These are phyloP conservation scores for Pseudorhiza aurosa DNA, from an alignment of 30 jellyfish, hydroid and myxozoan species.

Conservation along the genomic window DNA sequence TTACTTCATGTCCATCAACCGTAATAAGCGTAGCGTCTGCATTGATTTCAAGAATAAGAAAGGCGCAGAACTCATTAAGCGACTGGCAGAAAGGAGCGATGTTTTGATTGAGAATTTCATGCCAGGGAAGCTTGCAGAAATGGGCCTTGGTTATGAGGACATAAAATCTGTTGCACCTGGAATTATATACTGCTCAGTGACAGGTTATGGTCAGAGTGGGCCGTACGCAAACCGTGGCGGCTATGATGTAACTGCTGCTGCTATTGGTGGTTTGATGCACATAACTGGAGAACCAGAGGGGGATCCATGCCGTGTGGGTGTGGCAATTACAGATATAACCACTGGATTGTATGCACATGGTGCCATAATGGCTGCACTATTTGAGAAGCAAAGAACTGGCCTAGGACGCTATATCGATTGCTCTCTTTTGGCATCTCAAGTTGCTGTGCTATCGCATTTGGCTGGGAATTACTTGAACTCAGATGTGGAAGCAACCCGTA, in stretches of 20 bases:
- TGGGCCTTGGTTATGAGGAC: slow-evolving; percentile 88
- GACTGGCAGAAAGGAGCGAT: slow-evolving; percentile 87
- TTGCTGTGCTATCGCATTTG: slow-evolving; percentile 87
- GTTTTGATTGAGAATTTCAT: slow-evolving; percentile 90
- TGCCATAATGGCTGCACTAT: slow-evolving; percentile 92
- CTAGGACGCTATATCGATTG: slow-evolving; percentile 78
- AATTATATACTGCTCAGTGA: slow-evolving; percentile 83
- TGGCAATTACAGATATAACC: slow-evolving; percentile 93
- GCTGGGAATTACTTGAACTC: slow-evolving; percentile 90
- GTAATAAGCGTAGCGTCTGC: slow-evolving; percentile 86
- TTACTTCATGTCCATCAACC: slow-evolving; percentile 84
- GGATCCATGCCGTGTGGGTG: slow-evolving; percentile 97
- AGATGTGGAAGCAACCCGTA: slow-evolving; percentile 75
- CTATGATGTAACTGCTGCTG: slow-evolving; percentile 92
- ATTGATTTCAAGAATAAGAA: slow-evolving; percentile 74
- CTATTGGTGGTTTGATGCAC: slow-evolving; percentile 93
- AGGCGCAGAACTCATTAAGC: slow-evolving; percentile 75
- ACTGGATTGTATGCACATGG: slow-evolving; percentile 98
- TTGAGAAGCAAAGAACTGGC: slow-evolving; percentile 81
- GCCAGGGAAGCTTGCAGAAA: slow-evolving; percentile 83
- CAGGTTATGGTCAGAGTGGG: slow-evolving; percentile 97
- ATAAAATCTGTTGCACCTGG: slow-evolving; percentile 69
- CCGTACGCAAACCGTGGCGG: slow-evolving; percentile 93
- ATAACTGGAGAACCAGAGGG: slow-evolving; percentile 97
- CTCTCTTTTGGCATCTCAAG: slow-evolving; percentile 91